phyloP scores from a whole-genome alignment of 2,888 invertebrate species.

The Arge pagana region DNA sequence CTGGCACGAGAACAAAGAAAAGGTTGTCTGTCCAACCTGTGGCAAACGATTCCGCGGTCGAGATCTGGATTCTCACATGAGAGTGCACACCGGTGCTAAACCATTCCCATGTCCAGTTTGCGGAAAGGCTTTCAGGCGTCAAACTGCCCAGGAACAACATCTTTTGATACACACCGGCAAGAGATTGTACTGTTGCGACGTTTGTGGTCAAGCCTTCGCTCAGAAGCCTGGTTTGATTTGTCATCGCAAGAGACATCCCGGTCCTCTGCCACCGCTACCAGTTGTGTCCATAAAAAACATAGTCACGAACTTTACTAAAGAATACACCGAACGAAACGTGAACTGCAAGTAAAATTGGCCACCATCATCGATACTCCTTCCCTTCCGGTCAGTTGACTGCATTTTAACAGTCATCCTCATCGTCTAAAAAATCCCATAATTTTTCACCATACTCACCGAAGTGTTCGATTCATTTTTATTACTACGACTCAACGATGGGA shows the following conservation, averaged over 20 bases:
- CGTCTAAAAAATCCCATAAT: no score
- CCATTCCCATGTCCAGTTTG: conserved; percentile 47
- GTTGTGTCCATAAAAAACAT: conserved; percentile 42
- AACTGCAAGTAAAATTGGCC: no score
- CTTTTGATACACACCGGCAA: conserved; percentile 45
- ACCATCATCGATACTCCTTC: no score
- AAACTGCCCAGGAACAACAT: conserved; percentile 43
- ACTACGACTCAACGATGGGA: no score
- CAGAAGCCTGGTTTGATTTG: conserved; percentile 45
- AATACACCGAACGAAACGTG: conserved; percentile 39
- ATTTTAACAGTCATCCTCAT: no score
- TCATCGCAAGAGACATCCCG: conserved; percentile 44
- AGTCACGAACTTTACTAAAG: conserved; percentile 40
- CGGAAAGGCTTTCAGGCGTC: conserved; percentile 36
- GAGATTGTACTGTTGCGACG: conserved; percentile 43
- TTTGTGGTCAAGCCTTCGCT: conserved; percentile 43
- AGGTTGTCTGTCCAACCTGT: conserved; percentile 43
- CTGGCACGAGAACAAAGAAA: conserved; percentile 44
- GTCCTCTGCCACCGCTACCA: conserved; percentile 42
- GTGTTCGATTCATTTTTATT: no score
- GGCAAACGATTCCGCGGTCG: conserved; percentile 42
- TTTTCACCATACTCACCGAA: no score
- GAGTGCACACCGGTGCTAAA: conserved; percentile 46
- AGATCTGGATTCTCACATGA: conserved; percentile 44
- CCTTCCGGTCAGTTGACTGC: no score